These are phyloP conservation scores for Arrhamphus sclerolepis DNA, from an alignment of 2,797 vertebrate species.

Conservation along the genomic window DNA sequence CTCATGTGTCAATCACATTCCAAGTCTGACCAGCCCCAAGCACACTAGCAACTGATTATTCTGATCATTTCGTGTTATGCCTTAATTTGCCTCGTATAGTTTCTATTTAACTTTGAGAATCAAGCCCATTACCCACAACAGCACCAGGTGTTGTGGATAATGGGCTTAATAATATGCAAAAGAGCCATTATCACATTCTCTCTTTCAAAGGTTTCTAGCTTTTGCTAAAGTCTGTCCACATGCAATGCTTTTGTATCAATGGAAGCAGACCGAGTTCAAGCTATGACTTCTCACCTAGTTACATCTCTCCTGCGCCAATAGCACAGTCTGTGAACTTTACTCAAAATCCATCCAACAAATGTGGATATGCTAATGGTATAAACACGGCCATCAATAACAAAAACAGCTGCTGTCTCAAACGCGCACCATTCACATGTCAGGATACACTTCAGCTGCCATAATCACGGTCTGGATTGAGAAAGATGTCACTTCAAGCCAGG, in stretches of 20 bases:
- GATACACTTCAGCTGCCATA: conserved; percentile 30
- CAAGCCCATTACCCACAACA: conserved; percentile 42
- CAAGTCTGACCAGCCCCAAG: conserved; percentile 15
- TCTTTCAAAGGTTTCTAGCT: conserved; percentile 38
- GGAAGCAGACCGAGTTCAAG: conserved; percentile 38
- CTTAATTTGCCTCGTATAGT: conserved; percentile 16
- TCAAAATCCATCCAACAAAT: conserved; percentile 47
- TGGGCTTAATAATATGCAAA: conserved; percentile 5
- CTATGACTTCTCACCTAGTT: conserved; percentile 66
- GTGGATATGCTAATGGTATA: conserved; percentile 54
- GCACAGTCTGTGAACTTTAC: conserved; percentile 54
- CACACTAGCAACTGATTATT: conserved; percentile 18
- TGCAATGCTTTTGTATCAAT: conserved; percentile 41
- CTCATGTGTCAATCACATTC: conserved; percentile 28
- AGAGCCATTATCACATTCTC: conserved; percentile 28
- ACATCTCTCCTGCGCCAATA: conserved; percentile 49
- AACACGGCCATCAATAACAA: conserved; percentile 59
- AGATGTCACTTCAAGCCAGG: conserved; percentile 30
- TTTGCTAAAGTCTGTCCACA: conserved; percentile 61
- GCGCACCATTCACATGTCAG: conserved; percentile 45
- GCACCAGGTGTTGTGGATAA: conserved; percentile 46
- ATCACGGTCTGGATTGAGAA: conserved; percentile 24
- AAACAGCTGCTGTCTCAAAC: conserved; percentile 60
- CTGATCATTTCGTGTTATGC: conserved; percentile 12
- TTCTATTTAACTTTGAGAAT: conserved; percentile 34